phyloP scores from a whole-genome alignment of 2,113 vertebrate species.

The Grammomys surdaster region DNA sequence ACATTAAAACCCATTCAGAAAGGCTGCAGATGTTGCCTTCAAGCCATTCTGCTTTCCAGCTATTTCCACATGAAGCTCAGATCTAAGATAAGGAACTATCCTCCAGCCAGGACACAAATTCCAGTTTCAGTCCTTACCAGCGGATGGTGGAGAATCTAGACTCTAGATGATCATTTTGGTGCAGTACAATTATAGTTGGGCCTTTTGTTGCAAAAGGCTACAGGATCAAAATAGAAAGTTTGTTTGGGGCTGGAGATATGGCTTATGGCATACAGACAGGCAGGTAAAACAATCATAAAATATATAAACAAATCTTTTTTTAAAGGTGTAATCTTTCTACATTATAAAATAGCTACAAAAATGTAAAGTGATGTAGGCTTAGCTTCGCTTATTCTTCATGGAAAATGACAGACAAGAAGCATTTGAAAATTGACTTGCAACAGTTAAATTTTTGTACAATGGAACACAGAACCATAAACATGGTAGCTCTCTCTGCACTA shows the following conservation, averaged over 20 bases:
- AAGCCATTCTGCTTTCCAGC: background rate
- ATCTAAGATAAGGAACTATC: background rate
- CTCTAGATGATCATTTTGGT: background rate
- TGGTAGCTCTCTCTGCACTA: background rate
- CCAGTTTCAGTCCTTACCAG: background rate
- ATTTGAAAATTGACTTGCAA: background rate
- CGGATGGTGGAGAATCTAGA: background rate
- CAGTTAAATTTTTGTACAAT: background rate
- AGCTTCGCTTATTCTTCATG: background rate
- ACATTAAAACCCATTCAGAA: background rate
- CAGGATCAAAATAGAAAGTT: background rate
- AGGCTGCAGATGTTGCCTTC: background rate
- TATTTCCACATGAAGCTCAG: background rate
- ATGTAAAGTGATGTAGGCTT: background rate
- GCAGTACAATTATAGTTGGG: background rate
- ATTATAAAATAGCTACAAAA: background rate
- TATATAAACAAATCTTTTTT: background rate
- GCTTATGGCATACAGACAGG: background rate
- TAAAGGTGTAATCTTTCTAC: background rate
- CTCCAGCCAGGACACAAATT: background rate
- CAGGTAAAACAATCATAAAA: background rate
- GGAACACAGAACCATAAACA: background rate
- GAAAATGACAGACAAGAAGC: background rate
- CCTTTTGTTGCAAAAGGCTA: conserved; percentile 6
- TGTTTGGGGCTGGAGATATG: background rate